Conservation (phyloP, 1,140 invertebrate species). For the Trypoxylus dichotomus region DNA sequence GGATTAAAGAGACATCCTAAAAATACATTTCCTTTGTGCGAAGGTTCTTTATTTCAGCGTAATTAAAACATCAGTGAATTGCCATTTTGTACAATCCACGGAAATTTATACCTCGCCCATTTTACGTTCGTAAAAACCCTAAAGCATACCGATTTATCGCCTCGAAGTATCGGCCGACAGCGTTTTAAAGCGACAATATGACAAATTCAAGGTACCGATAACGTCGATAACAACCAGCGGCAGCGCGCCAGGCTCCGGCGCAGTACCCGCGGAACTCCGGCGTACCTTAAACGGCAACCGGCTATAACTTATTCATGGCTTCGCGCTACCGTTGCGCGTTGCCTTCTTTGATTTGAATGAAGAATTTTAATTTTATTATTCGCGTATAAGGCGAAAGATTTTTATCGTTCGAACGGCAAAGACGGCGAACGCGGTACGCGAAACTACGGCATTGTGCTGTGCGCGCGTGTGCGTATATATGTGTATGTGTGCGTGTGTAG, state of each 20-base stretch:
- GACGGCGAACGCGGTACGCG: background rate
- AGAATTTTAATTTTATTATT: conserved; percentile 22
- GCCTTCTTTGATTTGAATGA: background rate
- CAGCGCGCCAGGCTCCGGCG: background rate
- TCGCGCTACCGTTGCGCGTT: conserved; percentile 7
- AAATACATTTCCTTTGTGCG: no score
- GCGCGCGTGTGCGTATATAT: no score
- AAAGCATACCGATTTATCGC: background rate
- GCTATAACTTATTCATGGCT: conserved; percentile 10
- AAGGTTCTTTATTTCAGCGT: no score
- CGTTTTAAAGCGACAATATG: conserved; percentile 15
- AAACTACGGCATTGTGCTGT: background rate
- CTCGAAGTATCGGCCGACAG: background rate
- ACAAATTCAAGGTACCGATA: conserved; percentile 2
- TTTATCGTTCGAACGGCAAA: background rate
- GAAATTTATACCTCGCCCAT: no score
- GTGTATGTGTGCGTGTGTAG: no score
- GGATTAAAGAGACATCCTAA: no score
- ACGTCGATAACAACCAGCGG: background rate
- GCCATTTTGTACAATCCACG: no score
- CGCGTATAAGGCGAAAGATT: background rate
- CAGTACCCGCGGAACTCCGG: background rate
- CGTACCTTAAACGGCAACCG: background rate
- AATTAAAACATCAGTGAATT: no score
- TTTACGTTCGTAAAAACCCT: no score